Evolutionary conservation across 2,888 invertebrate species (phyloP), one percentile per base, ranked within the genome.

Genomic region (Exephanes ischioxanthus): DNA sequence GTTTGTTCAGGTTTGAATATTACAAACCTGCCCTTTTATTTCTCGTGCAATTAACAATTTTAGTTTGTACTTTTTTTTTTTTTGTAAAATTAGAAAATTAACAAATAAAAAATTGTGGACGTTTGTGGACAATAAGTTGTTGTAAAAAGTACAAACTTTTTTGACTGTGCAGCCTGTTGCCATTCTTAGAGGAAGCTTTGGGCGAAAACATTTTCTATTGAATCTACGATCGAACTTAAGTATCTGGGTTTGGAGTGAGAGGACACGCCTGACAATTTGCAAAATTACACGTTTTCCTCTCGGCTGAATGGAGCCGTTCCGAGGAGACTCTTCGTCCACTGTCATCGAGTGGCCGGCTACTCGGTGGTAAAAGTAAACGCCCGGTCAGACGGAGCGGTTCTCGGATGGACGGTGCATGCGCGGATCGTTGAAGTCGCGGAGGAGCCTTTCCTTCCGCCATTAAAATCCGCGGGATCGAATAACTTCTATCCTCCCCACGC

Each of bases 231-330:
- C 26, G 11, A 63, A 3, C 22, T 63, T 33, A 19, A 48, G 16
- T 45, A 14, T 68, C 11, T 55, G 37, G 22, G 33, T 14, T 55
- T 53, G 9, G 2, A 45, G n/a, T 33, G 0, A 33, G 30, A 9
- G 70, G 66, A 63, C 73, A 80, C 81, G 76, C 70, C 81, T 81
- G 41, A 82, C 71, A 77, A 86, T 86, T 85, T 78, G 68, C 48
- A 30, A 79, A 87, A 87, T 86, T 86, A 83, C 58, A 84, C 30
- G 72, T 61, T 80, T 37, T 22, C 26, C 53, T 7, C 5, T 7
- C 53, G 72, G 6, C 37, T 9, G 16, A 58, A 16, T 19, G 16
- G 16, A 55, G 45, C 22, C 72, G 41, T 37, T 37, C n/a, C 41
- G 6, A 45, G 26, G 58, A 61, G 22, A 73, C 4, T 6, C 33